Base-by-base conservation (phyloP, 92 coral and sea anemone genomes). In the Scolanthus callimorphus region DNA sequence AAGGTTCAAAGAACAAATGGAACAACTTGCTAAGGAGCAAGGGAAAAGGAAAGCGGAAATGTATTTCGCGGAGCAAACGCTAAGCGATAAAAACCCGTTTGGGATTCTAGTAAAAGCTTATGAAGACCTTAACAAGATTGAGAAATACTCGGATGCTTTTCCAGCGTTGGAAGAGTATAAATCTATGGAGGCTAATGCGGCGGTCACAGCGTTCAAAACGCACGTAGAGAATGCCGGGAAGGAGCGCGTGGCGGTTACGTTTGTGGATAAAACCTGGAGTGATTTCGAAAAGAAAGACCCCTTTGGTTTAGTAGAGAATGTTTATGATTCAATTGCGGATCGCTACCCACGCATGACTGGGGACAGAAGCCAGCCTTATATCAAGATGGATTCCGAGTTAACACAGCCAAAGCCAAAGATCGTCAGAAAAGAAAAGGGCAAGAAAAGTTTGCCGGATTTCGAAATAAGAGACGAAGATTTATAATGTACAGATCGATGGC, bases 31-130 rank as follows among this genome's bases (percentile, higher is more conserved):
- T n/a, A 39, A 55, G 50, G 86, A 73, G 2, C 92, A 85, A 57
- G 92, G 92, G 3, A 85, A 85, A 37, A 58, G 87, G 57, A 60
- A 77, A 31, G 92, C n/a, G n/a, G n/a, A n/a, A n/a, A n/a, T n/a
- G n/a, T n/a, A n/a, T n/a, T n/a, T n/a, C n/a, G n/a, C n/a, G 86
- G 65, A 77, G 39, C 83, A 77, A 61, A 55, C 69, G 0, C 65
- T 73, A 31, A 46, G 82, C 41, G 62, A 57, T 23, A 65, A 58
- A 27, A 76, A 71, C 59, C 70, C 81, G n/a, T 64, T 79, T 3
- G 74, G 76, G 31, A 34, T 82, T 12, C 55, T 76, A 20, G 70
- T 63, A 23, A 62, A 55, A 25, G 89, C 89, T 27, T 74, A 76
- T 65, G 39, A 62, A 25, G 56, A 82, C 38, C 79, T 82, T 20